Evolutionary conservation across 2,797 vertebrate genomes (phyloP), one percentile per base, ranked within the genome.

Genomic region (Vireo griseus): DNA sequence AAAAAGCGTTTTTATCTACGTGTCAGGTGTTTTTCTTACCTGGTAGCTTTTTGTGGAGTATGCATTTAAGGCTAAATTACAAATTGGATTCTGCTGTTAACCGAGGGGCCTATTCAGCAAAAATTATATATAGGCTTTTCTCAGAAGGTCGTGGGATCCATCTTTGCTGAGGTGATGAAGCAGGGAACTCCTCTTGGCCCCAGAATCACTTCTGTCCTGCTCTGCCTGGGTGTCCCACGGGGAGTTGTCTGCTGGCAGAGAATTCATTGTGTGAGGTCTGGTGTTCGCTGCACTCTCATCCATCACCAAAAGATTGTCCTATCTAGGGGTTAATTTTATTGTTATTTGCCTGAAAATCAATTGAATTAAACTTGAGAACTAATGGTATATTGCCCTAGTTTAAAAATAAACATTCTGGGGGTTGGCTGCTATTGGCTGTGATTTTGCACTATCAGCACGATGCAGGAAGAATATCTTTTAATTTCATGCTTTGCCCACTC

Each of bases 31-130:
- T 85, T 90, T 95, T 91, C 94, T 90, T 93, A 96, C 94, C 86
- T 96, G 91, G 51, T 96, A 78, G 90, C 92, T 92, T 95, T 93
- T 79, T 97, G 94, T 97, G 90, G 95, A 93, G 91, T 95, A 28
- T 96, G 94, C 92, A 96, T 96, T 97, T 98, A 97, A 97, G 95
- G 92, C 94, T 94, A 96, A 95, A 97, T 97, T 97, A 95, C 97
- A 97, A 96, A 97, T 97, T 97, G 96, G 95, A 97, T 97, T 97
- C 96, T 97, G 92, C 95, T 97, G 97, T 96, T 97, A 96, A 95
- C 89, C 80, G 85, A 97, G 96, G 76, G 81, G 58, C 82, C 81
- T 95, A 93, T 96, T 97, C 94, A 96, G 95, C 96, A 97, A 88
- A 97, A 97, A 87, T 76, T 90, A 96, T 93, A 84, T 93, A 88